Conservation (phyloP, 2,888 invertebrate species). For the Scotopteryx bipunctaria region DNA sequence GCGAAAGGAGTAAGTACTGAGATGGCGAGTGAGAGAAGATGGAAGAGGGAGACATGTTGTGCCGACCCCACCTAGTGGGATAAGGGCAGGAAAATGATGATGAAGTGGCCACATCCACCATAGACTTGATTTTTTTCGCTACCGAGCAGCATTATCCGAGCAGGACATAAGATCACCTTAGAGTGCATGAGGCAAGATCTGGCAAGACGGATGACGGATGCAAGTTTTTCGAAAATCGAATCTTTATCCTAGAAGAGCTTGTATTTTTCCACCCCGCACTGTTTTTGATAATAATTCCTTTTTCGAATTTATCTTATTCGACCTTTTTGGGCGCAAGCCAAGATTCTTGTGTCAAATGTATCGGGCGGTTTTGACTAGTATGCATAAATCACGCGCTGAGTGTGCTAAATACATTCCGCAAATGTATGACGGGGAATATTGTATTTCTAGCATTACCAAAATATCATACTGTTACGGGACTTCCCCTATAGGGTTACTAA, state of each 20-base stretch:
- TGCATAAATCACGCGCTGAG: slow-evolving; percentile 28
- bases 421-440: slow-evolving; percentile 7
- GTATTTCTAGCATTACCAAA: neutral
- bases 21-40: too few relatives aligned
- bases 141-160: too few relatives aligned
- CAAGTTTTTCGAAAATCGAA: neutral
- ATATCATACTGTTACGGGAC: too few relatives aligned
- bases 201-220: neutral
- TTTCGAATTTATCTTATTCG: slow-evolving; percentile 57
- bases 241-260: slow-evolving; percentile 14
- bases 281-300: slow-evolving; percentile 42
- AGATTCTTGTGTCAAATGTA: slow-evolving; percentile 35
- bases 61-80: too few relatives aligned
- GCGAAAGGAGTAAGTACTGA: too few relatives aligned
- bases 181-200: too few relatives aligned
- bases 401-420: slow-evolving; percentile 18
- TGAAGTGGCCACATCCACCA: too few relatives aligned
- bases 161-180: too few relatives aligned
- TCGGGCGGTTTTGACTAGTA: slow-evolving; percentile 30
- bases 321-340: slow-evolving; percentile 47
- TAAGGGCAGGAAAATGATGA: too few relatives aligned
- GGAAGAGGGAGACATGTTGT: too few relatives aligned
- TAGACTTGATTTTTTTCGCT: too few relatives aligned
- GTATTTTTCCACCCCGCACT: slow-evolving; percentile 29
- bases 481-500: too few relatives aligned